A percentile compares a stretch with the other conserved stretches of the same genome.
phyloP scores from a whole-genome alignment of 2,888 invertebrate species.

The Tipula vernalis region DNA sequence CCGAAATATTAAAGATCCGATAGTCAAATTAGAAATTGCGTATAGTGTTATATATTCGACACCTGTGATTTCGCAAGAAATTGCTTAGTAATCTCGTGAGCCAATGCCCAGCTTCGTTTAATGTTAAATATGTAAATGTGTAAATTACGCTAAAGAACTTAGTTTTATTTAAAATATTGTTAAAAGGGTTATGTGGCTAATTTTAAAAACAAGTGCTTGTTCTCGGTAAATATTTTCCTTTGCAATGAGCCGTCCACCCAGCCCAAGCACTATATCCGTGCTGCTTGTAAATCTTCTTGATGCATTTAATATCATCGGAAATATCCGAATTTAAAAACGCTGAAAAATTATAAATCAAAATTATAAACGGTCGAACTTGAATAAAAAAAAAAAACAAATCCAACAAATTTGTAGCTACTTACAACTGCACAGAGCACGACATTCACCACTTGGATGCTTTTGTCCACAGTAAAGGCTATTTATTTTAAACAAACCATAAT shows the following conservation, averaged over 20 bases:
- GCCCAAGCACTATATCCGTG: conserved; percentile 42
- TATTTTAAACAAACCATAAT: conserved; percentile 37
- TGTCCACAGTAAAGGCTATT: conserved; percentile 54
- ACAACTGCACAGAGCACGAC: conserved; percentile 47
- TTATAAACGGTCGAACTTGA: neutral
- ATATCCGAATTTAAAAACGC: conserved; percentile 44
- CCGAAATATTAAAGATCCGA: too few relatives aligned
- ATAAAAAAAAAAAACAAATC: too few relatives aligned
- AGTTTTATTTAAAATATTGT: too few relatives aligned
- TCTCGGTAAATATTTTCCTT: neutral
- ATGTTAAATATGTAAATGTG: too few relatives aligned
- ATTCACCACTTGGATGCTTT: conserved; percentile 50
- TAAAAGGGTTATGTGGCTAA: neutral
- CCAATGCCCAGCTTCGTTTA: too few relatives aligned
- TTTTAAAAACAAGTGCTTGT: neutral
- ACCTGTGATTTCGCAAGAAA: too few relatives aligned
- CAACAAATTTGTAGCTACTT: neutral
- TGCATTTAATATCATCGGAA: conserved; percentile 51
- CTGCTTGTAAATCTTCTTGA: conserved; percentile 44
- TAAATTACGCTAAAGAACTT: too few relatives aligned
- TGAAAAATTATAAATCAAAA: neutral
- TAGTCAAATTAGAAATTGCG: too few relatives aligned
- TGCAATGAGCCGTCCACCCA: conserved; percentile 23
- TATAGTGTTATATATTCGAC: too few relatives aligned
- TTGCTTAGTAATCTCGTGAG: too few relatives aligned